Evolutionary conservation across 2,888 invertebrate genomes (phyloP).

Genomic region (Lampropteryx suffumata): DNA sequence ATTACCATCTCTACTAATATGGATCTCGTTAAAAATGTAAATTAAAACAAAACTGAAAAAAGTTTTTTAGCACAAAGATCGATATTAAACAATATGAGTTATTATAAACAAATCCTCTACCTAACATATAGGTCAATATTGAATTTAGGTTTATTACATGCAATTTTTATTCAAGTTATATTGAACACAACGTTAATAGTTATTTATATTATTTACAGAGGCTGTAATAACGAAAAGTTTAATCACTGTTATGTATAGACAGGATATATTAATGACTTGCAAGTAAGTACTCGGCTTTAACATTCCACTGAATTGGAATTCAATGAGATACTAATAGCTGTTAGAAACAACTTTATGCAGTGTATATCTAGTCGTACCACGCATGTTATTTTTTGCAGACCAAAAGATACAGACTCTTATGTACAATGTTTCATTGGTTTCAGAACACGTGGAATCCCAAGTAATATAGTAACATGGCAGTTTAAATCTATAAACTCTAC

Average conservation of each 20-base stretch:
- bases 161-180: too few relatives aligned
- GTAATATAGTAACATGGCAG: conserved; percentile 29
- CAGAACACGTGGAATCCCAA: conserved; percentile 28
- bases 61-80: conserved; percentile 10
- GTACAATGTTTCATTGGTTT: too few relatives aligned
- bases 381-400: too few relatives aligned
- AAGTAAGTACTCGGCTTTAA: conserved; percentile 6
- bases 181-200: too few relatives aligned
- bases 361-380: too few relatives aligned
- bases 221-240: conserved; percentile 9
- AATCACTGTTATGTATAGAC: not conserved
- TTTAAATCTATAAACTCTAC: conserved; percentile 19
- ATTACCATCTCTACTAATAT: conserved; percentile 20
- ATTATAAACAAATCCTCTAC: too few relatives aligned
- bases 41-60: conserved; percentile 13
- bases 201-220: conserved; percentile 10
- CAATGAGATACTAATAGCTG: too few relatives aligned
- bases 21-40: conserved; percentile 23
- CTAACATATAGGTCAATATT: too few relatives aligned
- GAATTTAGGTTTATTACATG: too few relatives aligned
- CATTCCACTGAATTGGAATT: too few relatives aligned
- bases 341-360: too few relatives aligned
- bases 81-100: conserved; percentile 21
- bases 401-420: too few relatives aligned
- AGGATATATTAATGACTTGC: not conserved